These are phyloP conservation scores for Plestiodon gilberti DNA, from an alignment of 2,113 vertebrate genomes.

Conservation along the genomic window DNA sequence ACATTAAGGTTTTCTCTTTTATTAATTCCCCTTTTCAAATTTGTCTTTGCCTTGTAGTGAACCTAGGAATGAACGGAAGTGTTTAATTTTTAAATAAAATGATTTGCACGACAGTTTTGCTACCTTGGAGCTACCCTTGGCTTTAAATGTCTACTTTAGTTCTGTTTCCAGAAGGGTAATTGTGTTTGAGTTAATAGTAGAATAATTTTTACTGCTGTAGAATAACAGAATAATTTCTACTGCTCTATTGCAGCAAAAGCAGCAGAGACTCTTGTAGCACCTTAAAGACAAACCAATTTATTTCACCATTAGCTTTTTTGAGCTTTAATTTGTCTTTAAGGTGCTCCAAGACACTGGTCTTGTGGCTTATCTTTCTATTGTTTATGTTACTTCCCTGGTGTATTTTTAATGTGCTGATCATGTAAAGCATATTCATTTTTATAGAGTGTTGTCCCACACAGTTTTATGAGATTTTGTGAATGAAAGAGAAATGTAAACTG, in stretches of 20 bases:
- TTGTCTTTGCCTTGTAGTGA: neutral
- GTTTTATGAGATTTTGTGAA: neutral
- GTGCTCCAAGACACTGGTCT: too few species aligned
- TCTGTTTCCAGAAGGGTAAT: too few species aligned
- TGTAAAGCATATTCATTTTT: neutral
- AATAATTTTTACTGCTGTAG: too few species aligned
- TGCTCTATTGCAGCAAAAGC: too few species aligned
- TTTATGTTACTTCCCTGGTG: neutral
- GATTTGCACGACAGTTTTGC: constrained; percentile 34
- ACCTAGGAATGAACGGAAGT: constrained; percentile 2
- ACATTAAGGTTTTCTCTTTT: neutral
- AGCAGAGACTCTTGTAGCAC: too few species aligned
- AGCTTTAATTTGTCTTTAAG: too few species aligned
- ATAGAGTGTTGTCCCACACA: neutral
- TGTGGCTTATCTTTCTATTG: neutral
- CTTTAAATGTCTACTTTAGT: neutral
- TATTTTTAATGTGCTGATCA: neutral
- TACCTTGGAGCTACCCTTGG: constrained; percentile 16
- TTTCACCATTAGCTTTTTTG: too few species aligned
- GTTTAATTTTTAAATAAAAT: constrained; percentile 22
- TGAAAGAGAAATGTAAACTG: neutral
- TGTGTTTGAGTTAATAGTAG: too few species aligned
- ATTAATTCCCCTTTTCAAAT: neutral
- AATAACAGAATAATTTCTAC: too few species aligned
- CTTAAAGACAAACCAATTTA: too few species aligned